Conservation (phyloP, 92 coral and sea anemone genomes). For the Zoanthus sansibaricus region DNA sequence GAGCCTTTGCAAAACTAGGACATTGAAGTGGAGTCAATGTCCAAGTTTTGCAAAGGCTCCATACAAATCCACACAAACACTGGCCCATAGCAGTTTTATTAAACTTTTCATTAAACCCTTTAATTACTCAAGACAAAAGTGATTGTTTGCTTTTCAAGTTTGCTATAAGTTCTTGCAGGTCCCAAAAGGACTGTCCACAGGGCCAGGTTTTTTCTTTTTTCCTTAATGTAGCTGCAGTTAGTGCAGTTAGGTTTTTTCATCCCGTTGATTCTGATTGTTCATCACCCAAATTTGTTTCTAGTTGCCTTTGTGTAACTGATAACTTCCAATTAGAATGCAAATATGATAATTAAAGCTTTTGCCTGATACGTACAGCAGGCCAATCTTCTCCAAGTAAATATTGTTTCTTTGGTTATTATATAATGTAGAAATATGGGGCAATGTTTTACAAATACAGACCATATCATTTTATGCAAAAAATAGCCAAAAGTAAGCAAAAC, state of each 20-base stretch:
- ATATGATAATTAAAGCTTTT: not conserved
- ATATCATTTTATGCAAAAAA: not conserved
- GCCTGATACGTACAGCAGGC: not conserved
- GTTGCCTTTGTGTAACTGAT: slow-evolving; percentile 7
- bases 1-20: too few relatives aligned
- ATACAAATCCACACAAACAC: slow-evolving; percentile 44
- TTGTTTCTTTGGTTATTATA: not conserved
- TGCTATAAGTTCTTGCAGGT: too few relatives aligned
- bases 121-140: slow-evolving; percentile 14
- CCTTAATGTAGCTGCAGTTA: not conserved
- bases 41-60: slow-evolving; percentile 51
- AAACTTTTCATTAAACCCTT: slow-evolving; percentile 48
- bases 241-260: not conserved
- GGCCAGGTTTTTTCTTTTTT: slow-evolving; percentile 8
- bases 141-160: too few relatives aligned
- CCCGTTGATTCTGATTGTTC: not conserved
- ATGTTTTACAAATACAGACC: not conserved
- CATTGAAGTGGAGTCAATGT: too few relatives aligned
- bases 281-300: slow-evolving; percentile 9
- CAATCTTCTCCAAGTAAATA: not conserved
- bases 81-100: slow-evolving; percentile 35
- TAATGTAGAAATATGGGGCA: slow-evolving; percentile 7
- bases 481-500: slow-evolving; percentile 7
- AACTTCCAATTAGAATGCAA: not conserved
- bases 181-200: not conserved